Evolutionary conservation across 2,888 invertebrate genomes (phyloP).

Genomic region (Nysson spinosus): DNA sequence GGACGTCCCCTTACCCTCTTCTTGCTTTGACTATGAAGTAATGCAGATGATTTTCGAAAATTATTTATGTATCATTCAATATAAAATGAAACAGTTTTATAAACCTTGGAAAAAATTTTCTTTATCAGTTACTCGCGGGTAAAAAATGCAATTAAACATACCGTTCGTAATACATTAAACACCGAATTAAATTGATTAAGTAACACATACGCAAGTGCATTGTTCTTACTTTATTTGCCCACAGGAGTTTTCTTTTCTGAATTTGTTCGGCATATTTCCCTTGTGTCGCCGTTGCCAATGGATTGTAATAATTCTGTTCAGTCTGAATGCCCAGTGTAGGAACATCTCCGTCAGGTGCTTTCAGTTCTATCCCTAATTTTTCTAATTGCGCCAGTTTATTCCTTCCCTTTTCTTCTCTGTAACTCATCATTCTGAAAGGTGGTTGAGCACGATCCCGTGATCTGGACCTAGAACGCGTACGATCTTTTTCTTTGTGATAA

Average conservation of each 20-base stretch:
- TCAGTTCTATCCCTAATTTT: constrained; percentile 77
- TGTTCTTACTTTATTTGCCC: constrained; percentile 86
- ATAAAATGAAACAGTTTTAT: constrained; percentile 7
- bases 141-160: constrained; percentile 5
- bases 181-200: neutral
- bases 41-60: neutral
- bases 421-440: constrained; percentile 67
- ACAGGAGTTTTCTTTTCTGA: constrained; percentile 93
- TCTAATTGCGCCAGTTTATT: constrained; percentile 78
- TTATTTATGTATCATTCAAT: neutral
- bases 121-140: neutral
- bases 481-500: constrained; percentile 74
- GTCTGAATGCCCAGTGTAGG: constrained; percentile 48
- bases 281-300: constrained; percentile 84
- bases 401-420: constrained; percentile 76
- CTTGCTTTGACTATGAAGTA: constrained; percentile 64
- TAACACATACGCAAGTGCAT: neutral
- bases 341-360: constrained; percentile 68
- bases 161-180: no score
- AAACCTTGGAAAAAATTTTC: neutral
- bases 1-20: constrained; percentile 72
- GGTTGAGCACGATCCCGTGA: constrained; percentile 68
- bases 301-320: constrained; percentile 86
- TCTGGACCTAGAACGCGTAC: constrained; percentile 70
- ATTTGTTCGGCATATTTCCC: constrained; percentile 89